These are phyloP conservation scores for Arion vulgaris DNA, from an alignment of 1,140 invertebrate genomes.

Conservation along the genomic window DNA sequence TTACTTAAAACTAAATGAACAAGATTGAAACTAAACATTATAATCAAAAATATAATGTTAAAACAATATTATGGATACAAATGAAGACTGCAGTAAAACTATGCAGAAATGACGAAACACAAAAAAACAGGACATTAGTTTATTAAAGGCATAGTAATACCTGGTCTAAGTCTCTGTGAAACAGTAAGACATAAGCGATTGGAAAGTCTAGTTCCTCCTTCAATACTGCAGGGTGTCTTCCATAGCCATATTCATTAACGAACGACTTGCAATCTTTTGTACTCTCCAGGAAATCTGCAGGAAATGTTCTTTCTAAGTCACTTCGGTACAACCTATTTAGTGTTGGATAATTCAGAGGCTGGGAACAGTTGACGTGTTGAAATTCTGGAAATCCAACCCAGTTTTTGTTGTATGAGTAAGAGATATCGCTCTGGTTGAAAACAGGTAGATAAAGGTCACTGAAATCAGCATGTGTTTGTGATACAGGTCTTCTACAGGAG, in stretches of 20 bases:
- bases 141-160: no score
- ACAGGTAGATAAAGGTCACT: neutral
- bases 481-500: neutral
- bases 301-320: neutral
- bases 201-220: conserved; percentile 3
- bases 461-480: neutral
- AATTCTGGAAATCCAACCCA: conserved; percentile 3
- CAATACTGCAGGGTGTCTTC: neutral
- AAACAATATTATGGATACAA: no score
- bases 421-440: neutral
- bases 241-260: neutral
- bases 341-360: neutral
- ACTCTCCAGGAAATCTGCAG: neutral
- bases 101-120: no score
- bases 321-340: neutral
- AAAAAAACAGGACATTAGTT: no score
- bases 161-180: conserved; percentile 14
- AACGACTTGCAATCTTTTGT: neutral
- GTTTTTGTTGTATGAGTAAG: conserved; percentile 7
- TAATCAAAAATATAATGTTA: no score
- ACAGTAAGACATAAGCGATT: neutral
- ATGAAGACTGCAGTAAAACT: no score
- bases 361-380: neutral
- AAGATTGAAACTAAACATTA: no score
- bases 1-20: no score